Percentiles rank a stretch among this genome's conserved stretches.
These are phyloP conservation scores for Sitta europaea DNA, from an alignment of 2,113 vertebrate species.

Conservation along the genomic window DNA sequence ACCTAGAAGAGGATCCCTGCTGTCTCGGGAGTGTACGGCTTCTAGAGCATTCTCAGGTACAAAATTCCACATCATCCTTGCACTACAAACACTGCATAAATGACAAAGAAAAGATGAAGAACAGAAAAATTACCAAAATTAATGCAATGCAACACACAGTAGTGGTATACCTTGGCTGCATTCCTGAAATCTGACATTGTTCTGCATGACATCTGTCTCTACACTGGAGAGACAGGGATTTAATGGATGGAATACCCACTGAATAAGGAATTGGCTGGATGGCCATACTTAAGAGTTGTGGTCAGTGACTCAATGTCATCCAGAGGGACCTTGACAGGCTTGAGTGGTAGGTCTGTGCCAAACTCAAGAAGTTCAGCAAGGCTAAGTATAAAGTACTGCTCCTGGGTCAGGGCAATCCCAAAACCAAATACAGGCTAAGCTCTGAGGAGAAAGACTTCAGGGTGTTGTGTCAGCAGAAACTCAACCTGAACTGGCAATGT, in stretches of 20 bases:
- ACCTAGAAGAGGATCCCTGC: background rate
- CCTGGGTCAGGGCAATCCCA: background rate
- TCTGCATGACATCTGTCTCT: background rate
- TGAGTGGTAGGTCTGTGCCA: background rate
- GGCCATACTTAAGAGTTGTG: background rate
- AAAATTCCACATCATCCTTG: background rate
- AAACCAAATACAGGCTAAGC: background rate
- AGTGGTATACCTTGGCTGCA: background rate
- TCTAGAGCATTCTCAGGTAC: background rate
- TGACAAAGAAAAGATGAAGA: background rate
- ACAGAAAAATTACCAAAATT: background rate
- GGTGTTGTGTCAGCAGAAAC: background rate
- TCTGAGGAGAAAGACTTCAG: background rate
- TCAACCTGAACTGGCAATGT: fast-evolving
- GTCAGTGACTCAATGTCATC: background rate
- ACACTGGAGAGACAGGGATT: background rate
- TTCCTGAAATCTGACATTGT: background rate
- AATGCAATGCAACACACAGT: background rate
- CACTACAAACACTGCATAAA: background rate
- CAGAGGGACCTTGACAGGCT: background rate
- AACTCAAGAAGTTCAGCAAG: background rate
- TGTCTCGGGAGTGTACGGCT: background rate
- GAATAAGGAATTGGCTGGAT: background rate
- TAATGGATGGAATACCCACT: background rate
- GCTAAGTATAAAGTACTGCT: background rate